Base-by-base conservation (phyloP, 2,113 vertebrate species). In the Hippocampus zosterae region DNA sequence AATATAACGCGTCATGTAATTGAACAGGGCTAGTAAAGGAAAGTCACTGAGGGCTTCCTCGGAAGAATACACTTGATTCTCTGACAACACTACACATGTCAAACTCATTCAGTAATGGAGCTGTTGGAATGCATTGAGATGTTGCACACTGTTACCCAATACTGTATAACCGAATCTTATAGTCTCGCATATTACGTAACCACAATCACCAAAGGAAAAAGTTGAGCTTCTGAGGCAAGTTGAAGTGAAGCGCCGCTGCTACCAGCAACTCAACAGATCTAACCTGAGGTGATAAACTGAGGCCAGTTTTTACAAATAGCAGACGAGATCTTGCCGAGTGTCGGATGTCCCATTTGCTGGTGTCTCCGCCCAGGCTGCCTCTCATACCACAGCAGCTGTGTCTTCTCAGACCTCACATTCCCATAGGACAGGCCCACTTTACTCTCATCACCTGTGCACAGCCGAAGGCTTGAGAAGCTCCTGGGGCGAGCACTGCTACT, bases 291-390 rank as follows among this genome's bases (percentile, higher is more conserved):
- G 84, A 74, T 71, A 75, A 66, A 81, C 77, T n/a, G 80, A 80
- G 80, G 75, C 68, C 67, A 2, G 79, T 65, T 72, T 80, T 85
- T 73, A 78, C 79, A 84, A 87, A 85, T 75, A 84, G 85, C 80
- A 81, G 82, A 73, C 73, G 65, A 67, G 65, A 78, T 83, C 70
- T 83, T 76, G 79, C 13, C 60, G 72, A 81, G 90, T 88, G 80
- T 90, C 86, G 66, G 80, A 88, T 90, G 83, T 89, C 88, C 82
- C 90, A 92, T 88, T 89, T 92, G 90, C 79, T 57, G 64, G 85
- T 83, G 84, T 87, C 78, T 81, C 74, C n/a, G 73, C 66, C 71
- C 10, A 13, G 78, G 63, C 76, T 41, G 56, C 71, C 84, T 88
- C 73, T 76, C 68, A 21, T 65, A 73, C 89, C 78, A 29, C 74